These are phyloP conservation scores for Sminthurinus signatus DNA, from an alignment of 1,140 invertebrate species.

Conservation along the genomic window DNA sequence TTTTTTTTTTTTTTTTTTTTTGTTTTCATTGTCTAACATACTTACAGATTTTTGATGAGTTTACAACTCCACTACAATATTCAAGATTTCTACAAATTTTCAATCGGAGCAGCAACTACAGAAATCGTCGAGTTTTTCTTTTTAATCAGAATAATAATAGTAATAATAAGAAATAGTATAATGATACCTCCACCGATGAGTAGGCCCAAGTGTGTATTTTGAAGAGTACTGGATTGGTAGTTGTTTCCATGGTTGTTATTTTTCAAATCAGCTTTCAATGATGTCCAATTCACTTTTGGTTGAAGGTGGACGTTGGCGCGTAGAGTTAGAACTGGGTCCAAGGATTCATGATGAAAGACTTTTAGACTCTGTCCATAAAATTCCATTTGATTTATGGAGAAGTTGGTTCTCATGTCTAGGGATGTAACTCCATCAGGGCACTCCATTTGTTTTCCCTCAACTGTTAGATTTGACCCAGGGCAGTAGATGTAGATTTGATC, in stretches of 20 bases:
- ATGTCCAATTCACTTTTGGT: slow-evolving; percentile 1
- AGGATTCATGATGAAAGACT: background rate
- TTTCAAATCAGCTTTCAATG: background rate
- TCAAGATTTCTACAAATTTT: too few relatives aligned
- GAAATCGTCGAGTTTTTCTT: background rate
- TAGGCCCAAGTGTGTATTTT: too few relatives aligned
- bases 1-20: too few relatives aligned
- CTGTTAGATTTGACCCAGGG: slow-evolving; percentile 8
- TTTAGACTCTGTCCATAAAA: background rate
- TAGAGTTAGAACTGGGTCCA: slow-evolving; percentile 10
- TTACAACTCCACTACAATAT: too few relatives aligned
- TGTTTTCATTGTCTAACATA: too few relatives aligned
- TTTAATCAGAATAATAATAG: background rate
- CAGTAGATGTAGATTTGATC: slow-evolving; percentile 15
- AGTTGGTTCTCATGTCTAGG: slow-evolving; percentile 3
- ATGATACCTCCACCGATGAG: background rate
- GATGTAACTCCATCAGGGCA: slow-evolving; percentile 12
- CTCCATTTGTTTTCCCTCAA: background rate
- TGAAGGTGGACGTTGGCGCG: slow-evolving; percentile 20
- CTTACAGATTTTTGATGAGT: too few relatives aligned
- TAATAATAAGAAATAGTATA: background rate
- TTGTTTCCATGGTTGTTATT: background rate
- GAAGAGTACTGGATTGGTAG: background rate
- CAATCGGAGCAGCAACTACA: background rate
- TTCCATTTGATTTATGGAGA: slow-evolving; percentile 20